Evolutionary conservation across 2,113 vertebrate species (phyloP), one percentile per base, ranked within the genome.

Genomic region (Vidua chalybeata): DNA sequence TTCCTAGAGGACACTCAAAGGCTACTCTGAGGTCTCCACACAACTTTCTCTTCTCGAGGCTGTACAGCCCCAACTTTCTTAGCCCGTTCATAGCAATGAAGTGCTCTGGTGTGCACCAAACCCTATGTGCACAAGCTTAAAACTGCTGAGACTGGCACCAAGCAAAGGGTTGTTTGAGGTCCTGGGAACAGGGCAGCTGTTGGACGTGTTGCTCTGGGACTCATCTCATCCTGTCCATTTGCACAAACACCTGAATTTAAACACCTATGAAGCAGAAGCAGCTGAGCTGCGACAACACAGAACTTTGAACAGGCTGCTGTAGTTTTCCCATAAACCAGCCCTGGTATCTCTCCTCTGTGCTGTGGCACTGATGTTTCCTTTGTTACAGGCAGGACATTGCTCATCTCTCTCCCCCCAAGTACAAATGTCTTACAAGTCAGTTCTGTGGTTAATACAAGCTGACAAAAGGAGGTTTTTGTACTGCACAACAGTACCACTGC

Each of bases 391-490:
- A 90, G 30, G 62, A 75, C 45, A 45, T 75, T 0, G 4, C 56
- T 96, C 94, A 85, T 68, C 33, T 39, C 66, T 91, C 58, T 81
- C 73, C 90, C 59, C 75, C 51, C 17, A 18, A 54, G 94, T 76
- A 69, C 64, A 86, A 85, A 87, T 46, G 51, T 72, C 59, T 83
- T 27, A 78, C 33, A 64, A 94, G 73, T 76, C 81, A 93, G 43
- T 94, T 72, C 51, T 79, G 74, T 39, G 64, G 37, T 72, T 94
- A 92, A 96, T 27, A 56, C 23, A 68, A 89, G 41, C 31, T 75
- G 74, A 84, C 55, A 94, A 80, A 91, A 77, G 28, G 66, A 31
- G 35, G 41, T 94, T 97, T 91, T 69, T 95, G 78, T 35, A 43
- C 83, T 79, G 62, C 63, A 18, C 72, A 84, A 43, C 62, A 94